These are phyloP conservation scores for Salarias fasciatus DNA, from an alignment of 2,797 vertebrate species.

Conservation along the genomic window DNA sequence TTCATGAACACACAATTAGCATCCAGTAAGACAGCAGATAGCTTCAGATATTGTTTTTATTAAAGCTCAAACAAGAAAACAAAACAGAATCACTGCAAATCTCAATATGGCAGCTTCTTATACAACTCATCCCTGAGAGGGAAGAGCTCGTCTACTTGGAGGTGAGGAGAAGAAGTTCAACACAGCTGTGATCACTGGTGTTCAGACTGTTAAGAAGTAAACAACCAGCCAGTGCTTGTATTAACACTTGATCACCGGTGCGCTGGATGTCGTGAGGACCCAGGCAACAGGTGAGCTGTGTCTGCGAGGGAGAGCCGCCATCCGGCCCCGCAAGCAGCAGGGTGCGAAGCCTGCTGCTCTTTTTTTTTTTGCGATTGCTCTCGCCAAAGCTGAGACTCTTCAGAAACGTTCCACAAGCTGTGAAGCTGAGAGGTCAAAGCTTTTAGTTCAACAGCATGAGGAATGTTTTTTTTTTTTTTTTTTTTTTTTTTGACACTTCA, in stretches of 20 bases:
- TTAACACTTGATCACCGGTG: conserved; percentile 24
- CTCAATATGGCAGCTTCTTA: too few species aligned
- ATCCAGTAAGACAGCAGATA: too few species aligned
- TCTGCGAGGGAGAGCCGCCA: conserved; percentile 36
- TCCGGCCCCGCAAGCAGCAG: conserved; percentile 1
- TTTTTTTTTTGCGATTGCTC: conserved; percentile 13
- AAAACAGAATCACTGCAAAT: too few species aligned
- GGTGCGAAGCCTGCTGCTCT: conserved; percentile 39
- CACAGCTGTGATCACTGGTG: too few species aligned
- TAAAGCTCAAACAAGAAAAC: too few species aligned
- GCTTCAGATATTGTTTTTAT: too few species aligned
- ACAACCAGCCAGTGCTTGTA: conserved; percentile 2
- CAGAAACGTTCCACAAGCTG: conserved; percentile 34
- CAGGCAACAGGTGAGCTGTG: conserved; percentile 56
- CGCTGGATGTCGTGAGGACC: conserved; percentile 18
- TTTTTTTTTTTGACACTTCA: conserved; percentile 14
- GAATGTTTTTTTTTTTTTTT: conserved; percentile 15
- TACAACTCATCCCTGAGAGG: too few species aligned
- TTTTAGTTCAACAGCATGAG: conserved; percentile 33
- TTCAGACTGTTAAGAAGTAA: too few species aligned
- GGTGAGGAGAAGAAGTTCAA: too few species aligned
- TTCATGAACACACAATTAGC: too few species aligned
- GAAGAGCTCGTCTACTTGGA: too few species aligned
- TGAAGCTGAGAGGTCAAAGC: conserved; percentile 38
- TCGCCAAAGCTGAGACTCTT: conserved; percentile 26